A percentile compares a stretch with the other conserved stretches of the same genome.
Conservation (phyloP, 2,888 invertebrate species). For the Digitonthophagus gazella region DNA sequence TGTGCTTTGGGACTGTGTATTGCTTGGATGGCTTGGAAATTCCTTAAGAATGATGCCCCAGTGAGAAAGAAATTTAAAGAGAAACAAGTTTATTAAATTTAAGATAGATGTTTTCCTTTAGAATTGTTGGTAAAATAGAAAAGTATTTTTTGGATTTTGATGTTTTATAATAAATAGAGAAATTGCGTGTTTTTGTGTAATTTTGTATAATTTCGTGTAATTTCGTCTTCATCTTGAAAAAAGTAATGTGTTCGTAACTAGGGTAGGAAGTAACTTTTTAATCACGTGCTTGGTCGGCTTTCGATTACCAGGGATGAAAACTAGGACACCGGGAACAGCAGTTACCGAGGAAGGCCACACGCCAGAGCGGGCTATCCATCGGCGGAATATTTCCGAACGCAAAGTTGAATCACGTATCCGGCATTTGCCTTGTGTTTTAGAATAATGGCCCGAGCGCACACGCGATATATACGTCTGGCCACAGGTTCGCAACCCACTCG, state of each 20-base stretch:
- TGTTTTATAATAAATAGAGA: too few relatives aligned
- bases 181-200: too few relatives aligned
- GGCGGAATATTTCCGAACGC: neutral
- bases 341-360: neutral
- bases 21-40: neutral
- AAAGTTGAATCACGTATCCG: neutral
- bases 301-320: neutral
- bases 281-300: neutral
- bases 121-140: too few relatives aligned
- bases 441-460: neutral
- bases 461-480: neutral
- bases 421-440: neutral
- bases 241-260: neutral
- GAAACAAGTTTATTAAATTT: too few relatives aligned
- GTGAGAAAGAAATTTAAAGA: neutral
- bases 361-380: neutral
- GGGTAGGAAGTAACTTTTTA: neutral
- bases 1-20: neutral
- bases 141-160: too few relatives aligned
- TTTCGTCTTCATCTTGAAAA: neutral
- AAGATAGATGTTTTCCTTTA: too few relatives aligned
- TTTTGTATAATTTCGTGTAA: neutral
- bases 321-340: neutral
- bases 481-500: constrained; percentile 2
- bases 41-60: neutral